Base-by-base conservation (phyloP, 2,113 vertebrate genomes). In the Holacanthus passer region DNA sequence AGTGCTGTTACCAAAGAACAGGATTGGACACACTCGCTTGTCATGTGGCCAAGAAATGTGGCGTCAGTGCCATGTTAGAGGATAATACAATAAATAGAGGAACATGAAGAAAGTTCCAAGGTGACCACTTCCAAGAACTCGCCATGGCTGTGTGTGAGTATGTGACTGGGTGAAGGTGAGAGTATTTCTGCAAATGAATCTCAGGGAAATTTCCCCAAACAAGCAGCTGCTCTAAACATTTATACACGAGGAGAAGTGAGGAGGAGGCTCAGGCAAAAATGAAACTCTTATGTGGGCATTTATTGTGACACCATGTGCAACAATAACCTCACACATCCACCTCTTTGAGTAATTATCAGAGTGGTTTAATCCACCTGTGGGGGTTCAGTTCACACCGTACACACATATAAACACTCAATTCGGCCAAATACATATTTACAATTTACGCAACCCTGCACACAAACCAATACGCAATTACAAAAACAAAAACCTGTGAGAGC, bases 261-360 rank as follows among this genome's bases (percentile, higher is more conserved):
- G 62, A 77, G 19, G n/a, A 62, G 14, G 7, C 58, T 50, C 5
- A 39, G 5, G 7, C 47, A 39, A 29, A 52, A 53, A 10, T 14
- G 24, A 27, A 52, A 13, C 24, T 5, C 5, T 14, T 55, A 12
- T 27, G n/a, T 55, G 59, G 64, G 13, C 16, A 20, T 78, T 60
- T 78, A 62, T 70, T 62, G 31, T 32, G 13, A 27, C 24, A 32
- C 20, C 58, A 41, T 53, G 35, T 70, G 45, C 72, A 62, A 29
- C 19, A 52, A 35, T 31, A 50, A 22, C 17, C 6, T n/a, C 32
- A 48, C 50, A 35, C 50, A 66, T 35, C 27, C 60, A 43, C 32
- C 45, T 35, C 7, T 65, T 31, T 39, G n/a, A 19, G 37, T 24
- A 56, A 56, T 3, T 13, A 43, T 41, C 35, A 31, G 13, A 37